Evolutionary conservation across 2,113 vertebrate genomes (phyloP).

Genomic region (Conger conger): DNA sequence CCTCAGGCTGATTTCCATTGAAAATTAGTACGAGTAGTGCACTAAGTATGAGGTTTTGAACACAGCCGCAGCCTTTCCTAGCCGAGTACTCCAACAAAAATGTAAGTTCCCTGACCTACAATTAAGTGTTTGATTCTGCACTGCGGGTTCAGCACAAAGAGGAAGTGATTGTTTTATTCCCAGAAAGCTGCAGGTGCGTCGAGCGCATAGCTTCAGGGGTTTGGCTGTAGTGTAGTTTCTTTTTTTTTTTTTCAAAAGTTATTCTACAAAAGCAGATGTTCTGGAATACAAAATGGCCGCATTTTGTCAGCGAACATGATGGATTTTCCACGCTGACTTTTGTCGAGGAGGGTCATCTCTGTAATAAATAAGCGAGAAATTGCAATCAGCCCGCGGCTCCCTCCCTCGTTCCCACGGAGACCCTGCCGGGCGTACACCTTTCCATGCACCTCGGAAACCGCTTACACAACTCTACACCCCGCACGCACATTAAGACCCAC

Average conservation of each 20-base stretch:
- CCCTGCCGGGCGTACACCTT: not conserved
- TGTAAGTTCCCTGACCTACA: slow-evolving; percentile 12
- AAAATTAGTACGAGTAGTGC: too few species aligned
- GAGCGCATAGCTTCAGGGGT: slow-evolving; percentile 35
- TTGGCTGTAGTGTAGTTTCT: slow-evolving; percentile 36
- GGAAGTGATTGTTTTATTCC: not conserved
- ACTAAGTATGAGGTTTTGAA: too few species aligned
- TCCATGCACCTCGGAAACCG: not conserved
- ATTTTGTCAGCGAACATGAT: slow-evolving; percentile 31
- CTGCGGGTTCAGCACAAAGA: not conserved
- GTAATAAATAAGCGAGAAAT: not conserved
- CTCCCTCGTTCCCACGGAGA: not conserved
- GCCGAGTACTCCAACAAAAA: not conserved
- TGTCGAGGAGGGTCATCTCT: slow-evolving; percentile 10
- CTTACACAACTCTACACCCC: not conserved
- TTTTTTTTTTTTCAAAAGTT: slow-evolving; percentile 24
- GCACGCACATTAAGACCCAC: not conserved
- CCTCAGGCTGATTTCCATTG: too few species aligned
- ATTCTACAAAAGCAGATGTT: slow-evolving; percentile 49
- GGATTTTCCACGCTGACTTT: slow-evolving; percentile 21
- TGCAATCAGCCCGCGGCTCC: not conserved
- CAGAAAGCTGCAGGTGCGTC: slow-evolving; percentile 43
- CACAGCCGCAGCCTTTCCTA: slow-evolving; percentile 13
- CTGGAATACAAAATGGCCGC: slow-evolving; percentile 24
- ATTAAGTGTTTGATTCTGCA: not conserved